Base-by-base conservation (phyloP, 2,797 vertebrate species). In the Australoheros facetus region DNA sequence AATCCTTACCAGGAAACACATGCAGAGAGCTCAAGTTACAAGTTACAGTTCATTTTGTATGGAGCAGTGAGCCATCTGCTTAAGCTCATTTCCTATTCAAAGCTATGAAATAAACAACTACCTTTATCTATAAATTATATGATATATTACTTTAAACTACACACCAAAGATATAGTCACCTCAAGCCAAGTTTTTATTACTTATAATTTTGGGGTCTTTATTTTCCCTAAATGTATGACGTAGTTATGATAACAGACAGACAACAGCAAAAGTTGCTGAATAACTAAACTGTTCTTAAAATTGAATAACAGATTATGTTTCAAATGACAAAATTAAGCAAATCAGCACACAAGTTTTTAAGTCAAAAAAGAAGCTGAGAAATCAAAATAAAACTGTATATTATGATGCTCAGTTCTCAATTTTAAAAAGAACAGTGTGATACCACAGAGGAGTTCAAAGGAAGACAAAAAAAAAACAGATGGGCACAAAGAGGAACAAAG, bases 381-480 rank as follows among this genome's bases (percentile, higher is more conserved):
- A 62, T 30, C 17, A 59, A 81, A 83, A 87, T 64, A 45, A 48
- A 74, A 64, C 51, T 78, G 4, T n/a, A 56, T n/a, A 26, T 3
- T 54, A n/a, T 55, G 37, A 71, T 37, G 16, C 56, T 74, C 21
- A 51, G 72, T 81, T 39, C 55, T 73, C 37, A 6, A 34, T 81
- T 87, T 89, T 59, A 84, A 78, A 32, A 88, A 81, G 71, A 82
- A 80, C 62, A 76, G 39, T 42, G 19, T 53, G 77, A 74, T 60
- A 84, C 78, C 85, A 73, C 51, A 73, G 55, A 80, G 81, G 72
- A 85, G 87, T 91, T 93, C 82, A 86, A 87, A 90, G 86, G 74
- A 85, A 81, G 85, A 80, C 80, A 89, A 78, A 87, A 79, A 87
- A 34, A 34, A 34, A 1, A 83, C 87, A 93, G 85, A 92, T 87